Conservation (phyloP, 1,140 invertebrate species). For the Drosophila erecta region DNA sequence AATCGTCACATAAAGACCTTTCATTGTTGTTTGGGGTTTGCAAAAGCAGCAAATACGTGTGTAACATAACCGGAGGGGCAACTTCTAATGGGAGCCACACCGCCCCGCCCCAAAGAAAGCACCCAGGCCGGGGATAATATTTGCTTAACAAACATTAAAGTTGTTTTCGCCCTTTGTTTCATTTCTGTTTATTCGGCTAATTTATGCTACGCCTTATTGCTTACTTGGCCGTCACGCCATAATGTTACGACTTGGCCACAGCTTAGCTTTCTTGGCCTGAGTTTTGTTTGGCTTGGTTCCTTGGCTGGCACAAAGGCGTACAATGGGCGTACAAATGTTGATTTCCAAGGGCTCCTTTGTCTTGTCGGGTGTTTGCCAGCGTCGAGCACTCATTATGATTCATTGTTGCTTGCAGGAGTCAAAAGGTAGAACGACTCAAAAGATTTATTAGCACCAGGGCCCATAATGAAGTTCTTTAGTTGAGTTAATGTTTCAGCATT, state of each 20-base stretch:
- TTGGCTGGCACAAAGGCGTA: conserved; percentile 26
- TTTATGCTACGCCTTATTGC: conserved; percentile 80
- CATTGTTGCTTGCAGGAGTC: conserved; percentile 65
- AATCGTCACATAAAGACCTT: conserved; percentile 80
- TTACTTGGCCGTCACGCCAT: conserved; percentile 73
- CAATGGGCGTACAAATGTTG: conserved; percentile 25
- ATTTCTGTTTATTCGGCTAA: conserved; percentile 71
- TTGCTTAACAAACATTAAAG: conserved; percentile 80
- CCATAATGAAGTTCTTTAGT: conserved; percentile 72
- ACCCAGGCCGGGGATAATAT: conserved; percentile 39
- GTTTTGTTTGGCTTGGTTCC: conserved; percentile 14
- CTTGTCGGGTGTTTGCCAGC: conserved; percentile 10
- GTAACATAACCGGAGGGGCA: conserved; percentile 30
- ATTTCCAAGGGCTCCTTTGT: conserved; percentile 40
- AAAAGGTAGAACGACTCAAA: conserved; percentile 69
- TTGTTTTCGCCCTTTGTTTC: conserved; percentile 62
- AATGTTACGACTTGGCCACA: conserved; percentile 65
- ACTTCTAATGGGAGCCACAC: conserved; percentile 12
- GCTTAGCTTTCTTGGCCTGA: conserved; percentile 40
- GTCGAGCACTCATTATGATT: conserved; percentile 68
- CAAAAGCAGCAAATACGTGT: conserved; percentile 31
- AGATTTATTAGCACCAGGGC: conserved; percentile 62
- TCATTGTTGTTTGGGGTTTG: conserved; percentile 53
- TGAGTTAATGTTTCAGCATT: conserved; percentile 71
- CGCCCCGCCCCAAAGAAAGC: not conserved